A percentile compares a stretch with the other conserved stretches of the same genome.
These are phyloP conservation scores for Callochromis pleurospilus DNA, from an alignment of 2,113 vertebrate genomes.

Conservation along the genomic window DNA sequence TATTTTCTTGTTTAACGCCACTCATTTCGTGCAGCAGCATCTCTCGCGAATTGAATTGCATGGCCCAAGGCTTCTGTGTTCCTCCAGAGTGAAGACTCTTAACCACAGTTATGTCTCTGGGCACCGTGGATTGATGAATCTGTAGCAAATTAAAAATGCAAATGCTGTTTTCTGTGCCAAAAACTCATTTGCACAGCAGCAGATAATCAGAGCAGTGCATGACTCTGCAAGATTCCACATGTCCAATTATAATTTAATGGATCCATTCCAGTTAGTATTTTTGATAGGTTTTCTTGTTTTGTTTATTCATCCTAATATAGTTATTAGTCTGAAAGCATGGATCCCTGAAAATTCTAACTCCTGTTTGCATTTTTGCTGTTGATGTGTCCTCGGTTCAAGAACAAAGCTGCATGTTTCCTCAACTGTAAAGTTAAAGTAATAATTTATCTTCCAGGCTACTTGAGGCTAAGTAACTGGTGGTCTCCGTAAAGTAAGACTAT, in stretches of 20 bases:
- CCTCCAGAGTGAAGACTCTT: background rate
- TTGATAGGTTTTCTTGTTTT: background rate
- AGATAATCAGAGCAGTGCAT: background rate
- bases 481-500: too few relatives aligned
- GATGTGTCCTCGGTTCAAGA: too few relatives aligned
- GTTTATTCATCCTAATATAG: background rate
- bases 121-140: background rate
- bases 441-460: too few relatives aligned
- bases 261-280: background rate
- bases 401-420: too few relatives aligned
- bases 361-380: background rate
- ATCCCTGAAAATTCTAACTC: background rate
- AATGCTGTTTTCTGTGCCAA: background rate
- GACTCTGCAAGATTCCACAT: background rate
- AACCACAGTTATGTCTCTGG: background rate
- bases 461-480: too few relatives aligned
- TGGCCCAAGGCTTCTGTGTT: background rate
- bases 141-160: slow-evolving; percentile 32
- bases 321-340: background rate
- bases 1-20: background rate
- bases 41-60: background rate
- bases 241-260: background rate
- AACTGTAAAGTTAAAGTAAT: too few relatives aligned
- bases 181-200: background rate
- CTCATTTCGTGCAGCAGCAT: background rate